Base-by-base conservation (phyloP, 2,888 invertebrate species). In the Oscheius sp. region DNA sequence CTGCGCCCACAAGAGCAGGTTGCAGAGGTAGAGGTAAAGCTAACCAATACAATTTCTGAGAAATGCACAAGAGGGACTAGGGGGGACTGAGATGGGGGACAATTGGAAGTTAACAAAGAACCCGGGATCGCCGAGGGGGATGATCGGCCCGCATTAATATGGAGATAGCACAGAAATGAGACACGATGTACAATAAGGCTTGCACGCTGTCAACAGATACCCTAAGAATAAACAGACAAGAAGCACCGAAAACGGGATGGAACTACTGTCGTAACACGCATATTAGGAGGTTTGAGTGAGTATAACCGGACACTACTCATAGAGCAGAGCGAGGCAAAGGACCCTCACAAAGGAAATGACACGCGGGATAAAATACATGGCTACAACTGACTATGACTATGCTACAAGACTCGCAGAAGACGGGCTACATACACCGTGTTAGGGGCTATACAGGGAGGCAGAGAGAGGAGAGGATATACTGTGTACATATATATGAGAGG, bases 161-260 rank as follows among this genome's bases (percentile, higher is more conserved):
- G 37, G 68, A 68, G 55, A 68, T 68, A 68, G 68, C 68, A 68
- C 50, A 63, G 63, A 63, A 42, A 63, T 50, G 63, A 63, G 50
- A 63, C 63, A 48, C 65, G 65, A 55, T 68, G 68, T 68, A 68
- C 68, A 68, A 68, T 37, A 68, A 68, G 55, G 55, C 68, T 68
- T 68, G 68, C 68, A 68, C 68, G 68, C 68, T 68, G 68, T 68
- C 68, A 42, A 68, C 68, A 55, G 42, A 55, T 68, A 68, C 68
- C 55, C 68, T 68, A 65, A 55, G 68, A 65, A 65, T 47, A 65
- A 65, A 32, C 42, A 51, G 35, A 33, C 32, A 10, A 33, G 55
- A 33, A 4, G 42, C 9, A 9, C 55, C 13, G 21, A 13, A n/a
- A 13, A 53, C 32, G 13, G 9, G 35, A 55, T 21, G 29, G 53